Percentiles rank a stretch among this genome's conserved stretches.
These are phyloP conservation scores for Galago senegalensis DNA, from an alignment of 2,797 vertebrate genomes.

Conservation along the genomic window DNA sequence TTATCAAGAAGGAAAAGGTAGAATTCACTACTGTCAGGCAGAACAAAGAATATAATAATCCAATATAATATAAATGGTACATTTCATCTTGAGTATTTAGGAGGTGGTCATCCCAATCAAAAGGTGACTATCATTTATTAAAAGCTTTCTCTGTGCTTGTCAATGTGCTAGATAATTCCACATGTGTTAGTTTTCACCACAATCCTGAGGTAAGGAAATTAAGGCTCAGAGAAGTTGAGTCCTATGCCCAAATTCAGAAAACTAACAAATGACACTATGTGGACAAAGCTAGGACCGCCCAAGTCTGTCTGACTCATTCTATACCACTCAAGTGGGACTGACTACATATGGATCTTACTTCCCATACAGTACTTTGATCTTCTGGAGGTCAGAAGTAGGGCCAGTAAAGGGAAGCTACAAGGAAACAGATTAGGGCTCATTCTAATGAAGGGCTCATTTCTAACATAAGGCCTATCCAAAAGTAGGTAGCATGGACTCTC, in stretches of 20 bases:
- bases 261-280: not conserved
- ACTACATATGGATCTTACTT: not conserved
- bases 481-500: not conserved
- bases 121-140: not conserved
- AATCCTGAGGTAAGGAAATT: not conserved
- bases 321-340: not conserved
- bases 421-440: not conserved
- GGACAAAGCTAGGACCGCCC: not conserved
- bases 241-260: not conserved
- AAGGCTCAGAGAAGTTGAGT: not conserved
- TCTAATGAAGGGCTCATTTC: not conserved
- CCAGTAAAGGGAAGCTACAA: not conserved
- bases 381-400: constrained; percentile 20
- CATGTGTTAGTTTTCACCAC: not conserved
- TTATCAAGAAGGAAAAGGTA: constrained; percentile 47
- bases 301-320: not conserved
- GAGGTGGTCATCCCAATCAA: not conserved
- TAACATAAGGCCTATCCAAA: not conserved
- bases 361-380: not conserved
- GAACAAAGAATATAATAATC: constrained; percentile 24
- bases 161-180: not conserved
- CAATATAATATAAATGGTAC: not conserved
- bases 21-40: not conserved
- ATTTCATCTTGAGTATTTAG: constrained; percentile 36
- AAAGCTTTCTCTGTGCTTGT: not conserved